Evolutionary conservation across 2,797 vertebrate species (phyloP).

Genomic region (Pangasius krempfi): DNA sequence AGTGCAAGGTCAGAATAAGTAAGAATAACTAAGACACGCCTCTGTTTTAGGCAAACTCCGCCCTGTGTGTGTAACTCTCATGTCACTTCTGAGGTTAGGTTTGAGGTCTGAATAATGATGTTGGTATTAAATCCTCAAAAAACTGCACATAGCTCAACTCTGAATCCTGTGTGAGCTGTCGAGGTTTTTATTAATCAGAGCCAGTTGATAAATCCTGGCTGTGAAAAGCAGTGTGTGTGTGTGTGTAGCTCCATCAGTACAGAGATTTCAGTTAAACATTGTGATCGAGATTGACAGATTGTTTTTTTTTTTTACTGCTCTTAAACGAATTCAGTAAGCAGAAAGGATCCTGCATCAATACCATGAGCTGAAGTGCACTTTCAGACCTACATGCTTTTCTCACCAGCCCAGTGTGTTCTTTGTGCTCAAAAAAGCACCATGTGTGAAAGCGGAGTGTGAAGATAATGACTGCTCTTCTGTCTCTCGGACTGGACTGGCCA

Average conservation of each 20-base stretch:
- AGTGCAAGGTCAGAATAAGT: no score
- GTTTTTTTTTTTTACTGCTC: neutral
- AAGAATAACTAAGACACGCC: neutral
- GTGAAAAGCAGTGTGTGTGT: neutral
- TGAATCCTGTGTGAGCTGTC: neutral
- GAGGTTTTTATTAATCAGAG: neutral
- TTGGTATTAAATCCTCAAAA: neutral
- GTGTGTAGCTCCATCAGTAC: neutral
- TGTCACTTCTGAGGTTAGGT: no score
- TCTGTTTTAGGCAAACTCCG: neutral
- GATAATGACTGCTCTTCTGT: constrained; percentile 27
- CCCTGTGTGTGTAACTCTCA: neutral
- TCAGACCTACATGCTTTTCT: constrained; percentile 13
- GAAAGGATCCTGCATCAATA: neutral
- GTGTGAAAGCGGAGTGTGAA: constrained; percentile 1
- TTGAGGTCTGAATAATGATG: neutral
- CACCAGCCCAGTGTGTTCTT: constrained; percentile 18
- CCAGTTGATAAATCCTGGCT: neutral
- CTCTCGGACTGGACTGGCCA: constrained; percentile 5
- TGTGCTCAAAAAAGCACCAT: neutral
- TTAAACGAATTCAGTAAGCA: neutral
- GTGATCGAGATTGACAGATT: neutral
- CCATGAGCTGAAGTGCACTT: constrained; percentile 14
- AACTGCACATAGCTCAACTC: neutral
- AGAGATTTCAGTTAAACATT: neutral